Evolutionary conservation across 2,113 vertebrate species (phyloP), one percentile per base, ranked within the genome.

Genomic region (Alligator mississippiensis): DNA sequence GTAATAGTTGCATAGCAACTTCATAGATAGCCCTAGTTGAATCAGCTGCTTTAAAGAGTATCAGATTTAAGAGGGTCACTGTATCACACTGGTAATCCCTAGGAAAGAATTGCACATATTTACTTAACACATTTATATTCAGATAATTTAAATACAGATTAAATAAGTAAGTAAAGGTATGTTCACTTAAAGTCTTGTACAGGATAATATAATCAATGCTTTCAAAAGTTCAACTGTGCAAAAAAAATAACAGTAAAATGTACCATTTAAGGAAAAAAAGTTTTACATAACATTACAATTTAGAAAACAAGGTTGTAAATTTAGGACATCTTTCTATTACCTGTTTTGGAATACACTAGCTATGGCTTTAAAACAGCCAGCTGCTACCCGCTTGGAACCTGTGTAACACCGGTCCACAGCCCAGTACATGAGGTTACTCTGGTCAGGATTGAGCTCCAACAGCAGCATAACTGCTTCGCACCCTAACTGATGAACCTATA

Each of bases 51-150:
- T 99, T 99, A 98, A 99, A 99, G 77, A 99, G 97, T 97, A 99
- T 99, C 94, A 99, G 98, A 97, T 99, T 99, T 92, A 99, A 98
- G 62, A 99, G 99, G 98, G 99, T 99, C 98, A 99, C 99, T 85
- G 99, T 99, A 97, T 99, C 99, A 98, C 99, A 99, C 96, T 99
- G 99, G 97, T 99, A 99, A 98, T 99, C 99, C 98, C 99, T 99
- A 93, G 28, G 88, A 59, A 93, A 84, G 96, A 96, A 97, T 24
- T 47, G 38, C 30, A 96, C 79, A 80, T 2, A 57, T 89, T 30
- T 94, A 91, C 55, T 59, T 83, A 90, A 54, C 64, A 83, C 90
- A 87, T 84, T n/a, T 58, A 84, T 6, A 66, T 83, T 58, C 22
- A 14, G 5, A 54, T 88, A 72, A 57, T 38, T 77, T 89, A 57